Evolutionary conservation across 1,140 invertebrate genomes (phyloP).

Genomic region (Dryas iulia): DNA sequence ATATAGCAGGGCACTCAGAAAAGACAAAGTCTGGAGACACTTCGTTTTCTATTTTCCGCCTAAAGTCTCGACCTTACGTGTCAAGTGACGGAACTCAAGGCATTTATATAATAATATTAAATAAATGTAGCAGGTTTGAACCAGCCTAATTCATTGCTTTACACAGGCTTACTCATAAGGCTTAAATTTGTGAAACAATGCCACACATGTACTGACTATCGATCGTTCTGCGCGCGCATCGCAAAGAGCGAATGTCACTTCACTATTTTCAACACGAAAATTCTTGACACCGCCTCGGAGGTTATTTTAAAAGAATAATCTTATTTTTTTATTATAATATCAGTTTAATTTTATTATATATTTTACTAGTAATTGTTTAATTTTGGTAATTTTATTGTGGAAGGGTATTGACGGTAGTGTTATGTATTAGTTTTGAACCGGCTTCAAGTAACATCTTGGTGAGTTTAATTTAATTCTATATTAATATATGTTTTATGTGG

Average conservation of each 20-base stretch:
- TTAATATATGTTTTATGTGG: not conserved
- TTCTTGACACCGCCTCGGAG: slow-evolving; percentile 35
- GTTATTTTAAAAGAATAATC: slow-evolving; percentile 33
- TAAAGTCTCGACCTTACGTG: too few species aligned
- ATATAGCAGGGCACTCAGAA: too few species aligned
- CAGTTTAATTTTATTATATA: not conserved
- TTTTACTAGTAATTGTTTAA: not conserved
- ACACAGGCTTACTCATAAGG: slow-evolving; percentile 1
- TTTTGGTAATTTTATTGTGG: not conserved
- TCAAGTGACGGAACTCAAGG: too few species aligned
- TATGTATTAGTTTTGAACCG: not conserved
- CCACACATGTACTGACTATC: slow-evolving; percentile 28
- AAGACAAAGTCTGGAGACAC: too few species aligned
- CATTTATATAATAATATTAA: too few species aligned
- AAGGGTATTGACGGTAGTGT: not conserved
- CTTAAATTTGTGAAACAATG: slow-evolving; percentile 13
- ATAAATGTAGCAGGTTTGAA: not conserved
- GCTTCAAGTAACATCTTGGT: slow-evolving; percentile 3
- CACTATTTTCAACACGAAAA: slow-evolving; percentile 46
- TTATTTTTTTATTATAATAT: not conserved
- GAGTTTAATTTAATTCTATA: not conserved
- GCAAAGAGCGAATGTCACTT: slow-evolving; percentile 36
- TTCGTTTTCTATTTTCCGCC: too few species aligned
- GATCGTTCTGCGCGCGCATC: slow-evolving; percentile 59
- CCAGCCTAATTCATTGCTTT: not conserved